These are phyloP conservation scores for Alces alces DNA, from an alignment of 2,113 vertebrate species.

Conservation along the genomic window DNA sequence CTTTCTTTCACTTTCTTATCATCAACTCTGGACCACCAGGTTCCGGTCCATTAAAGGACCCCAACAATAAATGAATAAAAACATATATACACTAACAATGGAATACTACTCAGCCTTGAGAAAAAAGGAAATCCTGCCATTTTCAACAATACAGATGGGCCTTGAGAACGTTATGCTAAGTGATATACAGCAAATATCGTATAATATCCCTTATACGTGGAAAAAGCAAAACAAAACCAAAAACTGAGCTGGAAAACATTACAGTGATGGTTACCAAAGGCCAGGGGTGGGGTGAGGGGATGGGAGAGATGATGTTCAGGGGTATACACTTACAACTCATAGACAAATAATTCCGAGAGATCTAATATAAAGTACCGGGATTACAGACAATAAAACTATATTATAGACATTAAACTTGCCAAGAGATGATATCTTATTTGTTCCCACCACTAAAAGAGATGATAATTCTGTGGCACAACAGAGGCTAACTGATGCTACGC, in stretches of 20 bases:
- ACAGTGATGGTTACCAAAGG: neutral
- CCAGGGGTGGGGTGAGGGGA: neutral
- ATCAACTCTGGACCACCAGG: no score
- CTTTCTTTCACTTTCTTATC: no score
- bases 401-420: neutral
- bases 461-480: neutral
- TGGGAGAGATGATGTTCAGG: neutral
- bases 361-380: neutral
- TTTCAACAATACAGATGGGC: neutral
- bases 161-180: neutral
- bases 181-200: neutral
- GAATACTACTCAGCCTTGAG: neutral
- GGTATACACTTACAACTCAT: neutral
- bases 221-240: neutral
- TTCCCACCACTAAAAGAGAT: neutral
- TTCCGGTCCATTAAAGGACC: no score
- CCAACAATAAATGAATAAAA: neutral
- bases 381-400: neutral
- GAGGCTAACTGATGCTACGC: neutral
- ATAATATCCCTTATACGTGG: neutral
- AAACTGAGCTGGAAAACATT: neutral
- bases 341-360: neutral
- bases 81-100: neutral
- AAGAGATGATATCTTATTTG: neutral
- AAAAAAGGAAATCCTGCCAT: neutral